These are phyloP conservation scores for Pungitius pungitius DNA, from an alignment of 2,113 vertebrate genomes.

Conservation along the genomic window DNA sequence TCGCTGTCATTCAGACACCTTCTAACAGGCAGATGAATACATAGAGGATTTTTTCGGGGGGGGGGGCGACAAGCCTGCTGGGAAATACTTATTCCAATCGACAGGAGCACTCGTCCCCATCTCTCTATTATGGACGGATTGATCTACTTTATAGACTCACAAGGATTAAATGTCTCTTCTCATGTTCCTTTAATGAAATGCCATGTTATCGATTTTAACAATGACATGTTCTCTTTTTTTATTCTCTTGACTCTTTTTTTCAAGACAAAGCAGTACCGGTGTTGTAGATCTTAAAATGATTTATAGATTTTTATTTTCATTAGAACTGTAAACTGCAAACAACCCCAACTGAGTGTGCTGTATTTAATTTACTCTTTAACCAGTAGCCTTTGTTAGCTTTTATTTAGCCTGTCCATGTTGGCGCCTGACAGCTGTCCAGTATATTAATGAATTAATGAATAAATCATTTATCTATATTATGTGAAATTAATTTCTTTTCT, in stretches of 20 bases:
- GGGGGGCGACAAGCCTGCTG: slow-evolving; percentile 37
- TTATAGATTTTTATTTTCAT: no score
- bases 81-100: slow-evolving; percentile 51
- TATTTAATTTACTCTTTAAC: no score
- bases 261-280: neutral
- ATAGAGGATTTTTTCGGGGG: slow-evolving; percentile 24
- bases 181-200: slow-evolving; percentile 51
- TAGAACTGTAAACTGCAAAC: no score
- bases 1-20: slow-evolving; percentile 26
- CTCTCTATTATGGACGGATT: slow-evolving; percentile 46
- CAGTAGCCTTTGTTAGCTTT: no score
- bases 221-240: slow-evolving; percentile 22
- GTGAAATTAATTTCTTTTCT: no score
- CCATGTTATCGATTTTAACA: slow-evolving; percentile 19
- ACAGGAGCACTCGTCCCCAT: neutral
- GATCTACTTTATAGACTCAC: slow-evolving; percentile 46
- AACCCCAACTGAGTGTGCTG: no score
- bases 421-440: no score
- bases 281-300: no score
- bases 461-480: no score
- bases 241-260: neutral
- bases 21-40: slow-evolving; percentile 11
- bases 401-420: no score
- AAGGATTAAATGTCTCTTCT: slow-evolving; percentile 37
- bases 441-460: no score